These are phyloP conservation scores for Serrognathus titanus DNA, from an alignment of 2,888 invertebrate species.

Conservation along the genomic window DNA sequence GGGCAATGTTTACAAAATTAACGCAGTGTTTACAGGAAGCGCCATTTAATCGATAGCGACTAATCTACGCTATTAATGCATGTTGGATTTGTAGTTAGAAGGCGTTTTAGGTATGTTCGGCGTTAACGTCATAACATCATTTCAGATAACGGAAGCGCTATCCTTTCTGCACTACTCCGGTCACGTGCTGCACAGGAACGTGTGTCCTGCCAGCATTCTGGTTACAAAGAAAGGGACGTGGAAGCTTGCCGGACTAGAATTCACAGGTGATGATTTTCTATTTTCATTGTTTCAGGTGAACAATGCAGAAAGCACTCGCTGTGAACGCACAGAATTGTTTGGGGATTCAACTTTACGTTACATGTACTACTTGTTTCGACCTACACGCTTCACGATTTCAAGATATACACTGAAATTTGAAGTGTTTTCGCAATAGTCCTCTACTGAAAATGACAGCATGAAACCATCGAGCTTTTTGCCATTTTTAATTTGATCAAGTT, in stretches of 20 bases:
- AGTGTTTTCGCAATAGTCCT: too few relatives aligned
- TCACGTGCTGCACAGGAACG: constrained; percentile 88
- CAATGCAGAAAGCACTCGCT: too few relatives aligned
- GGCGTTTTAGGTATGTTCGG: too few relatives aligned
- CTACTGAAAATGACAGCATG: too few relatives aligned
- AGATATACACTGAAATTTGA: too few relatives aligned
- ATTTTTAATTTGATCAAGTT: too few relatives aligned
- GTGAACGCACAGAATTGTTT: neutral
- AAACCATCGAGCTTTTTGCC: too few relatives aligned
- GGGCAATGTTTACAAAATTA: neutral
- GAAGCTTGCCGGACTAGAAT: constrained; percentile 95
- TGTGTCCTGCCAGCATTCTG: constrained; percentile 88
- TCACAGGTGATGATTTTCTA: constrained; percentile 63
- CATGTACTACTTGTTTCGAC: too few relatives aligned
- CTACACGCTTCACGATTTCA: too few relatives aligned
- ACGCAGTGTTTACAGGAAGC: neutral
- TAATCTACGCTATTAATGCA: too few relatives aligned
- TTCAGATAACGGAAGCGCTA: constrained; percentile 89
- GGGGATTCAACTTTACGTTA: neutral
- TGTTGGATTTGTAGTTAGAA: too few relatives aligned
- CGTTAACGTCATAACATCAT: neutral
- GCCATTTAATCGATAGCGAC: neutral
- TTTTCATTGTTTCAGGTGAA: neutral
- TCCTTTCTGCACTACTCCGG: constrained; percentile 87
- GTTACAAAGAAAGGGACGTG: constrained; percentile 91